A percentile compares a stretch with the other conserved stretches of the same genome.
Evolutionary conservation across 2,888 invertebrate genomes (phyloP).

Genomic region (Ceratothoa steindachneri): DNA sequence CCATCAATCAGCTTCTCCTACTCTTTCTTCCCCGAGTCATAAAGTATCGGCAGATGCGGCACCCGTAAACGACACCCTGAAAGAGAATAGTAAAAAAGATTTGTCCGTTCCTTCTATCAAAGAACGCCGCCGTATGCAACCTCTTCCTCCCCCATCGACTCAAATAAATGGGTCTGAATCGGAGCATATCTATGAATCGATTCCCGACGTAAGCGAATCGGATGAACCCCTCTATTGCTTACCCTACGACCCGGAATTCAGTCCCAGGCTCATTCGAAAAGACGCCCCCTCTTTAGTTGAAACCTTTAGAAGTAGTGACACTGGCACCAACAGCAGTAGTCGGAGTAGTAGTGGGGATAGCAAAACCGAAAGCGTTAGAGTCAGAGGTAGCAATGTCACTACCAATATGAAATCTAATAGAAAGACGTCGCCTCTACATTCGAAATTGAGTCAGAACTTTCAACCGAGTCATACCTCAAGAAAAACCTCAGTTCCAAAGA

Average conservation of each 20-base stretch:
- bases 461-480: background rate
- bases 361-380: slow-evolving; percentile 15
- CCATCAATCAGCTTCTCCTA: background rate
- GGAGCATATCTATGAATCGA: slow-evolving; percentile 66
- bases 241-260: slow-evolving; percentile 57
- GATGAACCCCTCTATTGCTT: slow-evolving; percentile 64
- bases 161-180: slow-evolving; percentile 54
- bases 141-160: slow-evolving; percentile 50
- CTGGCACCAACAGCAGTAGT: slow-evolving; percentile 17
- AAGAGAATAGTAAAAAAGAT: slow-evolving; percentile 9
- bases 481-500: background rate
- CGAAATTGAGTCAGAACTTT: background rate
- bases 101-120: slow-evolving; percentile 1
- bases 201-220: slow-evolving; percentile 57
- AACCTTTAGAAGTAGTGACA: slow-evolving; percentile 12
- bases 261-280: background rate
- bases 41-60: slow-evolving; percentile 1
- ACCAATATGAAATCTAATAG: slow-evolving; percentile 17
- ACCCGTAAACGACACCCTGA: slow-evolving; percentile 10
- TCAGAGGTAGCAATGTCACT: slow-evolving; percentile 20
- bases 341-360: slow-evolving; percentile 14
- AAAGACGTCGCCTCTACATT: background rate
- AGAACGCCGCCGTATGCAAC: slow-evolving; percentile 51
- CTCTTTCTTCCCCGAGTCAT: background rate
- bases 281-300: background rate